Evolutionary conservation across 2,113 vertebrate species (phyloP), one percentile per base, ranked within the genome.

Genomic region (Zosterops hypoxanthus): DNA sequence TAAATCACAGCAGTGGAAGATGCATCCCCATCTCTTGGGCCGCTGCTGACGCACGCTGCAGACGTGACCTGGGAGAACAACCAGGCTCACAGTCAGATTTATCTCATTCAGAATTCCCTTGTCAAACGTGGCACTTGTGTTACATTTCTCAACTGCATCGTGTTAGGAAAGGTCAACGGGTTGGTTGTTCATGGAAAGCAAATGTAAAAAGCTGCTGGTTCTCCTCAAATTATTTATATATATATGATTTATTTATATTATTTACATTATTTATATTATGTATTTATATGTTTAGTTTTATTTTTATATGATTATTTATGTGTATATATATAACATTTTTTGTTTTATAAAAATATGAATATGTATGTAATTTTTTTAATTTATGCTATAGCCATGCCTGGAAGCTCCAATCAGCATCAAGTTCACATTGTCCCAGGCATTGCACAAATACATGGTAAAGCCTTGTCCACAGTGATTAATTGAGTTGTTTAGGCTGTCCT

Each of bases 41-140:
- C 0, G 12, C 55, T 64, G 4, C 33, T 92, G 95, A 92, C 47
- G n/a, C 91, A 79, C 7, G 1, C 47, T 65, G 75, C 7, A n/a
- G 56, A 90, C 23, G 29, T 87, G 93, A 75, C 79, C 70, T 0
- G 24, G 42, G 78, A 91, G 68, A 93, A 26, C 82, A 96, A 90
- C 75, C 82, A 70, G 90, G 79, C 88, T 77, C 70, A 26, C 41
- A 66, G 60, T 65, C 69, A 83, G 79, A 34, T 82, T 57, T 41
- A 73, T 76, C 94, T 25, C 36, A 31, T 73, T 65, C 84, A 95
- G 91, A 92, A 89, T 92, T 89, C 84, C 82, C 84, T 47, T 92
- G 46, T 84, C 69, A 90, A 82, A 75, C 44, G 1, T 29, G 75
- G 61, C 31, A 11, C 59, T 80, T 69, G 46, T 5, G 41, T 50